Evolutionary conservation across 1,140 invertebrate species (phyloP), one percentile per base, ranked within the genome.

Genomic region (Drosophila obscura): DNA sequence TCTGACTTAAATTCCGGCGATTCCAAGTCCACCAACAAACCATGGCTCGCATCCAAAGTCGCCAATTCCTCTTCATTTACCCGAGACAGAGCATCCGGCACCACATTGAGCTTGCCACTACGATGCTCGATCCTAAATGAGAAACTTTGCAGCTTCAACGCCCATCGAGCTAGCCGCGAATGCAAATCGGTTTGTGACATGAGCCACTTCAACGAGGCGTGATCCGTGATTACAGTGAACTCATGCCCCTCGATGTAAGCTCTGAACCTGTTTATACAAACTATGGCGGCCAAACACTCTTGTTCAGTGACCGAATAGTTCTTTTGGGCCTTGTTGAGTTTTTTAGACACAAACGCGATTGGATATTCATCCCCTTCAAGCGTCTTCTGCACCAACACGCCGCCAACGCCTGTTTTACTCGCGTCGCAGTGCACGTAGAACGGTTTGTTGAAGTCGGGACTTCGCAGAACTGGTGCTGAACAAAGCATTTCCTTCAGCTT

Each of bases 121-220:
- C 53, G 19, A 7, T 44, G 22, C 7, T 56, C 26, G 15, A 45
- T 57, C 8, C 44, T 44, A 5, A 62, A 53, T 8, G 19, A 7
- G 9, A 59, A 59, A 6, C 44, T 16, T n/a, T 59, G 44, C 9
- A 59, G 2, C 9, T 59, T 59, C 15, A 48, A 11, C 6, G 44
- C 22, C 44, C 41, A 58, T 8, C 44, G 13, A 7, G 28, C 41
- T 11, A 57, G 28, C 13, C 41, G 13, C 1, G 41, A 57, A 8
- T 58, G 43, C 4, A 48, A 19, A 11, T 50, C 57, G 0, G 19
- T 60, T n/a, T 41, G 58, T 1, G 19, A 16, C 31, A 51, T 60
- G 1, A 49, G 5, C 44, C 45, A 59, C 9, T 28, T 28, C 7
- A 28, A 28, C 0, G 6, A 28, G 4, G 28, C 15, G 11, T 52